These are phyloP conservation scores for Noctua fimbriata DNA, from an alignment of 2,888 invertebrate genomes.

Conservation along the genomic window DNA sequence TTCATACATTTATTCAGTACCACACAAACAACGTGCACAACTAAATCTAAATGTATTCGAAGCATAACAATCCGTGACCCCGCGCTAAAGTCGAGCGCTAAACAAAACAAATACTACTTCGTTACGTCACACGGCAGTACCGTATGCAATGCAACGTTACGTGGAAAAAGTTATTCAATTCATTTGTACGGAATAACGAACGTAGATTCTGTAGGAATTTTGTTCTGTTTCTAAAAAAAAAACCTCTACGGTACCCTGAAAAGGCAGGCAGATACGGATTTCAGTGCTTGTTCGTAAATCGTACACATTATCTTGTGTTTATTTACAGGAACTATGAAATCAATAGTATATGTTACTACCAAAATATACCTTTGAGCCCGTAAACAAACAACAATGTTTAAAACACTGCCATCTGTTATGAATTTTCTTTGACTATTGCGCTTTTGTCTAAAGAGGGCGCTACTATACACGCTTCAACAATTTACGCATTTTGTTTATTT, in stretches of 20 bases:
- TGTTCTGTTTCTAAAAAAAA: neutral
- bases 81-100: slow-evolving; percentile 52
- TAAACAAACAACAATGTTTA: slow-evolving; percentile 38
- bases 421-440: neutral
- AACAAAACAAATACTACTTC: slow-evolving; percentile 51
- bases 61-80: slow-evolving; percentile 59
- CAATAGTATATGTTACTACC: slow-evolving; percentile 11
- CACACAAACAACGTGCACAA: slow-evolving; percentile 39
- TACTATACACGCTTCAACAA: neutral
- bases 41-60: slow-evolving; percentile 51
- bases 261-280: neutral
- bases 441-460: slow-evolving; percentile 38
- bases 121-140: slow-evolving; percentile 45
- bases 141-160: slow-evolving; percentile 31
- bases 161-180: slow-evolving; percentile 47
- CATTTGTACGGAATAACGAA: slow-evolving; percentile 35
- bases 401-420: slow-evolving; percentile 44
- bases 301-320: neutral
- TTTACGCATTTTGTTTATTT: slow-evolving; percentile 15
- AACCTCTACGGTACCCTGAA: neutral
- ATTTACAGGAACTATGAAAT: slow-evolving; percentile 11
- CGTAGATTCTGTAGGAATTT: neutral
- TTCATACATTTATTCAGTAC: slow-evolving; percentile 22
- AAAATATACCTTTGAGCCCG: slow-evolving; percentile 18
- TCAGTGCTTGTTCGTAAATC: neutral